Percentiles rank a stretch among this genome's conserved stretches.
Evolutionary conservation across 2,888 invertebrate species (phyloP).

Genomic region (Eupithecia centaureata): DNA sequence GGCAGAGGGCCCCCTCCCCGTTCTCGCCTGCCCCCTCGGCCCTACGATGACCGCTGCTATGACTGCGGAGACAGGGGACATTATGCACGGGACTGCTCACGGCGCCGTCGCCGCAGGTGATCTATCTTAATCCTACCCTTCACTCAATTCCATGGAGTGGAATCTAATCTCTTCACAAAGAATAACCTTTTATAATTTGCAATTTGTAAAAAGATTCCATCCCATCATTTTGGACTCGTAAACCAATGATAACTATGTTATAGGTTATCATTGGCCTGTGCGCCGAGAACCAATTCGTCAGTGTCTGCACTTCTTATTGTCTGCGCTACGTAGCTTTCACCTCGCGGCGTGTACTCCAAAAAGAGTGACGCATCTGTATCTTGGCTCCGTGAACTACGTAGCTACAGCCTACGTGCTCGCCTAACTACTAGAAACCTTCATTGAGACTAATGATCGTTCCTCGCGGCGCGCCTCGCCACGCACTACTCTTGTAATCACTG

Average conservation of each 20-base stretch:
- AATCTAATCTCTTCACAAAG: conserved; percentile 22
- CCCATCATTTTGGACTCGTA: conserved; percentile 68
- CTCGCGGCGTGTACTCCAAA: conserved; percentile 78
- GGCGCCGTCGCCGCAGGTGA: conserved; percentile 86
- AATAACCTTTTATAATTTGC: conserved; percentile 20
- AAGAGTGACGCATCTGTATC: conserved; percentile 79
- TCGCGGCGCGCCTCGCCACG: conserved; percentile 69
- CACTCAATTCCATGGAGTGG: conserved; percentile 34
- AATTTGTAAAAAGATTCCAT: conserved; percentile 67
- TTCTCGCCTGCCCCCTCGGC: conserved; percentile 88
- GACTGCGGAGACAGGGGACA: conserved; percentile 97
- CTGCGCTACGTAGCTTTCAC: conserved; percentile 84
- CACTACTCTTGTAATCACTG: conserved; percentile 81
- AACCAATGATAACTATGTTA: conserved; percentile 85
- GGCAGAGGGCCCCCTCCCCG: conserved; percentile 85
- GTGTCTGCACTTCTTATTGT: conserved; percentile 84
- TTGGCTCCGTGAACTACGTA: conserved; percentile 80
- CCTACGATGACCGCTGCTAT: conserved; percentile 96
- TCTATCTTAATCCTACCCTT: conserved; percentile 23
- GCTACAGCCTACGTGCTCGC: conserved; percentile 80
- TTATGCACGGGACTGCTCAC: conserved; percentile 95
- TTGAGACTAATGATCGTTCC: conserved; percentile 77
- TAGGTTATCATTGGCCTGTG: conserved; percentile 85
- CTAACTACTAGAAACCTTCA: conserved; percentile 72
- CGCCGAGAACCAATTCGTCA: conserved; percentile 82